Evolutionary conservation across 1,140 invertebrate genomes (phyloP).

Genomic region (Brachionus rubens): DNA sequence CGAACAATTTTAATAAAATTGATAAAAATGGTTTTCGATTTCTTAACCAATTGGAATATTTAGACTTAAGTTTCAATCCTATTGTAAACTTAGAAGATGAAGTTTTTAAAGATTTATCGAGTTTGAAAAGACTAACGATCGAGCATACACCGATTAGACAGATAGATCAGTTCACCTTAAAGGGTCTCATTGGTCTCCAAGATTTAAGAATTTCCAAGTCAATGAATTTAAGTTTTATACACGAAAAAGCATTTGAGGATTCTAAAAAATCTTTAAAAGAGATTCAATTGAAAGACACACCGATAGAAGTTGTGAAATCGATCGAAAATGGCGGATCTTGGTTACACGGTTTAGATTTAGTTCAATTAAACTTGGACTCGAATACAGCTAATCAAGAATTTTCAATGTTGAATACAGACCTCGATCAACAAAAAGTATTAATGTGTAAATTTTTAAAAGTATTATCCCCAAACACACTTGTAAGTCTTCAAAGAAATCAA

Average conservation of each 20-base stretch:
- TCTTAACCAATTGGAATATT: conserved; percentile 15
- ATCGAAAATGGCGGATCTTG: background rate
- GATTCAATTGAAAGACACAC: conserved; percentile 25
- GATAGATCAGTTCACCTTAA: background rate
- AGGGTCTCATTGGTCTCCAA: background rate
- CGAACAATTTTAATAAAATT: conserved; percentile 12
- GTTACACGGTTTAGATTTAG: background rate
- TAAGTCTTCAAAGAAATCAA: conserved; percentile 12
- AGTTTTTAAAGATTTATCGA: conserved; percentile 22
- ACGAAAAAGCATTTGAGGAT: background rate
- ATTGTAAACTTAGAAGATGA: background rate
- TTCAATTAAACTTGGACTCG: conserved; percentile 20
- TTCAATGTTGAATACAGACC: background rate
- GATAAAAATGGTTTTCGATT: conserved; percentile 2
- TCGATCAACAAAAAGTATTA: background rate
- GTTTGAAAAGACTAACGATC: conserved; percentile 27
- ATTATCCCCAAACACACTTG: background rate
- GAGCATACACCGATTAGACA: background rate
- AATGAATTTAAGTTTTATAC: background rate
- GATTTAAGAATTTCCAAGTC: conserved; percentile 28
- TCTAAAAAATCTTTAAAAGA: background rate
- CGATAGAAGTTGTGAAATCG: background rate
- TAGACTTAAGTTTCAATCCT: conserved; percentile 34
- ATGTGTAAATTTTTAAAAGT: conserved; percentile 1
- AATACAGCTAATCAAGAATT: conserved; percentile 12